Evolutionary conservation across 1,140 invertebrate genomes (phyloP).

Genomic region (Anoplophora glabripennis): DNA sequence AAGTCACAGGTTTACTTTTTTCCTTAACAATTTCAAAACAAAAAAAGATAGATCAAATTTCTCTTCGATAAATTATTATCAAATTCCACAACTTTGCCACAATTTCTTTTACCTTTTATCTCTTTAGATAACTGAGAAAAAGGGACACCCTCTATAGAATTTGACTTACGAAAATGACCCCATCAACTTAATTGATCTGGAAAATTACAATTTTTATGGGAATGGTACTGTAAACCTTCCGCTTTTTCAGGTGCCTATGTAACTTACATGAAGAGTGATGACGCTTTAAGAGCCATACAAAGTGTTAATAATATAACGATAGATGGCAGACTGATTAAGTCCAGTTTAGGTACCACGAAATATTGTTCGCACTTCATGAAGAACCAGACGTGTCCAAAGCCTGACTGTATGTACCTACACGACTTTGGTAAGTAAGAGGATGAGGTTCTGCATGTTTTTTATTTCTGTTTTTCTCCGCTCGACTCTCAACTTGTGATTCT

Average conservation of each 20-base stretch:
- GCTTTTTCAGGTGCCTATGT: slow-evolving; percentile 88
- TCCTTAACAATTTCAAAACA: too few relatives aligned
- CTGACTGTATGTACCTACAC: slow-evolving; percentile 99
- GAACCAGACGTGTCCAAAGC: slow-evolving; percentile 94
- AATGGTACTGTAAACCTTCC: neutral
- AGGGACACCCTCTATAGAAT: too few relatives aligned
- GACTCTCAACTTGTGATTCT: too few relatives aligned
- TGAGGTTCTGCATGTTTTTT: neutral
- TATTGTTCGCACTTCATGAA: slow-evolving; percentile 99
- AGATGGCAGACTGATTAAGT: slow-evolving; percentile 93
- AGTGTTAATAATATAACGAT: slow-evolving; percentile 95
- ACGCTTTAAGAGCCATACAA: slow-evolving; percentile 94
- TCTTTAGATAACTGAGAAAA: too few relatives aligned
- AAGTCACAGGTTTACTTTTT: too few relatives aligned
- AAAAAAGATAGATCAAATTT: too few relatives aligned
- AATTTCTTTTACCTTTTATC: too few relatives aligned
- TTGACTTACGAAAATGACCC: too few relatives aligned
- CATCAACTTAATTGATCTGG: too few relatives aligned
- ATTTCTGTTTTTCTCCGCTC: neutral
- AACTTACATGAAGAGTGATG: slow-evolving; percentile 90
- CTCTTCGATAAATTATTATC: too few relatives aligned
- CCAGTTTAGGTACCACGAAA: slow-evolving; percentile 98
- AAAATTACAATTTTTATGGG: neutral
- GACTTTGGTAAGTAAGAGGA: slow-evolving; percentile 72
- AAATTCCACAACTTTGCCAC: too few relatives aligned